Evolutionary conservation across 2,888 invertebrate species (phyloP), one percentile per base, ranked within the genome.

Genomic region (Amblyjoppa proteus): DNA sequence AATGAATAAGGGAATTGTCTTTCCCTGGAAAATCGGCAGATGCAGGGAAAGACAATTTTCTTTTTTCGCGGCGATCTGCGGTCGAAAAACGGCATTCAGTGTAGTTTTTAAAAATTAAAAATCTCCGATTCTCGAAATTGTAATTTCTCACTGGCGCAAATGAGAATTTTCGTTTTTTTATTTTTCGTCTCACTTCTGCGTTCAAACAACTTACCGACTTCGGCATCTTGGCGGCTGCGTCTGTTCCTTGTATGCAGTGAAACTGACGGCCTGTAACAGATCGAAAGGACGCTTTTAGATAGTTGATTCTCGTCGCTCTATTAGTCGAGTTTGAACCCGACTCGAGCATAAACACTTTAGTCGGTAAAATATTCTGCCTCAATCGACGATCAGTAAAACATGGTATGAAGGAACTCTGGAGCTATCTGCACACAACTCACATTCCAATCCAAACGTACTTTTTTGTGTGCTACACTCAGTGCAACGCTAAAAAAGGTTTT

Each of bases 171-270:
- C 45, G 13, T 16, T 13, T 49, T 49, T 49, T 49, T 3, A 41
- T 49, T 49, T 49, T 16, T 16, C 45, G 45, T 49, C 16, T 3
- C 45, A 16, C 16, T 49, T 49, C 9, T 58, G 28, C 28, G 3
- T 2, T 34, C 31, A 1, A 64, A 64, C 64, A 34, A 92, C 93
- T 89, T 88, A 93, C 93, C 90, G 92, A 90, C 85, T 93, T 93
- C 90, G 93, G 93, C 93, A 93, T 93, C 88, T 90, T 93, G 92
- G 84, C 87, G 88, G 89, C 80, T 90, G 87, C 77, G 88, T 87
- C 87, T 87, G 83, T 77, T 83, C 87, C 75, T 90, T 83, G 87
- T 89, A 86, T 88, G 88, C 84, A 88, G 89, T 76, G 70, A 89
- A 90, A 90, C 88, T 90, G 90, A 90, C 89, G 89, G 88, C 90